phyloP scores from a whole-genome alignment of 2,888 invertebrate species.

The Drosophila cyrtoloma region DNA sequence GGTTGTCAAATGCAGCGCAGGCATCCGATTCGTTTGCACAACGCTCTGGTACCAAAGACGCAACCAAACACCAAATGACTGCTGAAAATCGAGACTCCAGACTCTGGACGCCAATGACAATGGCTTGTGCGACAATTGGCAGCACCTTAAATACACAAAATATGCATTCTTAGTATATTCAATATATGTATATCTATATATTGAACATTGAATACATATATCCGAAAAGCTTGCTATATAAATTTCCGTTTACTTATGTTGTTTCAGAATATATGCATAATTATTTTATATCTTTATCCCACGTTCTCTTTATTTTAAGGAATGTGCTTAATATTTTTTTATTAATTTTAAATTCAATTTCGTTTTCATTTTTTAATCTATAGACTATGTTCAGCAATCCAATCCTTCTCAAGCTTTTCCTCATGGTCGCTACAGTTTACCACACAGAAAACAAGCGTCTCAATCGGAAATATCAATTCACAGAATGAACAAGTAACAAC shows the following conservation, averaged over 20 bases:
- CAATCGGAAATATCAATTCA: background rate
- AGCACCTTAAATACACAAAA: slow-evolving; percentile 1
- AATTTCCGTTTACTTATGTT: background rate
- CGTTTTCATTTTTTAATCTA: background rate
- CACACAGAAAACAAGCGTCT: background rate
- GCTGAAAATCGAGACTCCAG: slow-evolving; percentile 32
- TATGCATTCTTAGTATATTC: background rate
- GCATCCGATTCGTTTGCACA: slow-evolving; percentile 7
- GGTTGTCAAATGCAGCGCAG: slow-evolving; percentile 27
- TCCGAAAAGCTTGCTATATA: background rate
- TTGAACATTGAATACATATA: background rate
- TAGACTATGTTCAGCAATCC: background rate
- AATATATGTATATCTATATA: background rate
- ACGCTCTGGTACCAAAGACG: slow-evolving; percentile 41
- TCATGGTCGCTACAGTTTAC: background rate
- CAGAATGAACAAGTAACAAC: background rate
- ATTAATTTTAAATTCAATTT: background rate
- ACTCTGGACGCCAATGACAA: slow-evolving; percentile 45
- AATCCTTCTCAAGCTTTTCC: background rate
- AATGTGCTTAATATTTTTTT: background rate
- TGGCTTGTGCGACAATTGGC: slow-evolving; percentile 19
- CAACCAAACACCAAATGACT: slow-evolving; percentile 37
- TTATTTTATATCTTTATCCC: background rate
- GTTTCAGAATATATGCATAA: background rate
- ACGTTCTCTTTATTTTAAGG: background rate